A percentile compares a stretch with the other conserved stretches of the same genome.
Conservation (phyloP, 1,140 invertebrate genomes). For the Formica exsecta region DNA sequence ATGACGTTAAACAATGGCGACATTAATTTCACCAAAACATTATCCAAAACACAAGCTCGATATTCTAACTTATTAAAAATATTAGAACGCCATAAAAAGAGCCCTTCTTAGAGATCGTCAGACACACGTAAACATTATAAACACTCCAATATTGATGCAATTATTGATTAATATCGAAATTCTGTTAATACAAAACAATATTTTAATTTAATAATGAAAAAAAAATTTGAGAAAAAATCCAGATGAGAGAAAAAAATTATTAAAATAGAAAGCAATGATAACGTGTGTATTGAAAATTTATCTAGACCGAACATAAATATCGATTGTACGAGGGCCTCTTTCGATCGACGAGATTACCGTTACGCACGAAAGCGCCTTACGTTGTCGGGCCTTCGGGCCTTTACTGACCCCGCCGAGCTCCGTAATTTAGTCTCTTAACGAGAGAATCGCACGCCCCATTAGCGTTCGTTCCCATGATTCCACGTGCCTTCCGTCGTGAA, state of each 20-base stretch:
- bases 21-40: slow-evolving; percentile 52
- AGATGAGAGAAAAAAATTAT: not conserved
- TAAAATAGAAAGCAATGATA: not conserved
- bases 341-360: slow-evolving; percentile 63
- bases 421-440: slow-evolving; percentile 81
- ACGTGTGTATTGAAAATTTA: not conserved
- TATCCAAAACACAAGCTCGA: slow-evolving; percentile 27
- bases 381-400: slow-evolving; percentile 52
- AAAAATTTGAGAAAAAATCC: not conserved
- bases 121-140: not conserved
- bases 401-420: slow-evolving; percentile 58
- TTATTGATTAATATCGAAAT: not conserved
- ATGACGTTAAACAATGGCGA: slow-evolving; percentile 37
- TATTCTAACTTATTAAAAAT: slow-evolving; percentile 16
- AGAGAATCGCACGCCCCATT: slow-evolving; percentile 80
- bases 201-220: not conserved
- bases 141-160: no score
- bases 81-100: not conserved
- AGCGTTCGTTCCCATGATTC: slow-evolving; percentile 64
- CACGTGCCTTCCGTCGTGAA: slow-evolving; percentile 49
- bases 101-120: not conserved
- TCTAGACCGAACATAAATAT: slow-evolving; percentile 12
- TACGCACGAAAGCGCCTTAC: slow-evolving; percentile 55
- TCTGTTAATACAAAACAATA: not conserved
- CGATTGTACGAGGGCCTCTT: slow-evolving; percentile 40